Evolutionary conservation across 2,888 invertebrate genomes (phyloP).

Genomic region (Podabrus alpinus): DNA sequence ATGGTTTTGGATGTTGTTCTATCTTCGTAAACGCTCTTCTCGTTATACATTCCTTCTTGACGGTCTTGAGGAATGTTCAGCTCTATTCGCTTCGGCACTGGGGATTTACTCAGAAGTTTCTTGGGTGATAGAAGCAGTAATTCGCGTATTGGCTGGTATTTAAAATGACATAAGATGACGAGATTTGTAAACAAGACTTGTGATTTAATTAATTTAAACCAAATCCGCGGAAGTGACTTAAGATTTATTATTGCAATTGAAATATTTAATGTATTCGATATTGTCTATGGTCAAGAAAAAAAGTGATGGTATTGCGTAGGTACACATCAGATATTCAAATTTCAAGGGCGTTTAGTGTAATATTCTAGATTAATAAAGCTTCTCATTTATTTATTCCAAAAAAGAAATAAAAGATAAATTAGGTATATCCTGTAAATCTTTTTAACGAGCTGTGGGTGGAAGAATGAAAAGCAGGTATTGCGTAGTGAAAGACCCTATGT

Average conservation of each 20-base stretch:
- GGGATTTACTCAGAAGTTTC: too few species aligned
- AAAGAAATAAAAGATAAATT: not conserved
- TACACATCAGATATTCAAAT: conserved; percentile 28
- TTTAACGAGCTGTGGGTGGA: not conserved
- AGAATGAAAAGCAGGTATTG: not conserved
- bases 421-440: conserved; percentile 5
- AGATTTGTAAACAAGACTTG: not conserved
- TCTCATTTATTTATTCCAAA: conserved; percentile 13
- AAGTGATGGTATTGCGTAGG: conserved; percentile 16
- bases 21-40: too few species aligned
- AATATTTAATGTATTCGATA: conserved; percentile 17
- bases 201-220: not conserved
- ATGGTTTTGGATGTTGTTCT: too few species aligned
- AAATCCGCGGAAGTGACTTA: not conserved
- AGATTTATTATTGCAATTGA: conserved; percentile 4
- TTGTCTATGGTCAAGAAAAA: conserved; percentile 30
- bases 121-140: too few species aligned
- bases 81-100: too few species aligned
- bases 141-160: not conserved
- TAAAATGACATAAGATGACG: not conserved
- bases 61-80: too few species aligned
- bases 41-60: too few species aligned
- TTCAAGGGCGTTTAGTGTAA: conserved; percentile 24
- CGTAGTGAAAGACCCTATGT: not conserved
- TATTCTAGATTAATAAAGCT: conserved; percentile 14